phyloP scores from a whole-genome alignment of 2,113 vertebrate genomes.

The Felis chaus region DNA sequence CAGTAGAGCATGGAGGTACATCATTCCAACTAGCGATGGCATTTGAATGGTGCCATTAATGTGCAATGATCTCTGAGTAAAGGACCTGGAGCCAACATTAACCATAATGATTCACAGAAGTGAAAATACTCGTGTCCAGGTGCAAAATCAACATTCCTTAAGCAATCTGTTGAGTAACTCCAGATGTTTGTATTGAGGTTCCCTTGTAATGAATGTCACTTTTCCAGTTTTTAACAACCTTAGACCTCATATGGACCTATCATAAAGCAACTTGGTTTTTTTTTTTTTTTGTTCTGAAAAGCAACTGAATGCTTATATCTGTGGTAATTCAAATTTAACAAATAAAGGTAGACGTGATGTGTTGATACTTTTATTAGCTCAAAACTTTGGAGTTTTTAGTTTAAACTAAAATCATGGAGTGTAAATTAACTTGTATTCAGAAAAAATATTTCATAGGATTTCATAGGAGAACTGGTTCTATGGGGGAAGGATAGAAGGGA shows the following conservation, averaged over 20 bases:
- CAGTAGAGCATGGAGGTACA: background rate
- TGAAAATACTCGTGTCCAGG: slow-evolving; percentile 60
- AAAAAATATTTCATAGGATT: slow-evolving; percentile 5
- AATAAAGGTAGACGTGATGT: background rate
- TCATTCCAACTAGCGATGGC: background rate
- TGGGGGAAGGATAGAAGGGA: slow-evolving; percentile 3
- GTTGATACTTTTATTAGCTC: background rate
- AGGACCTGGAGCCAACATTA: slow-evolving; percentile 49
- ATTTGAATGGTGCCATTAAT: background rate
- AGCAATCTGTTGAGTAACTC: slow-evolving; percentile 73
- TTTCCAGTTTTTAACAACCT: slow-evolving; percentile 47
- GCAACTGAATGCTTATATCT: background rate
- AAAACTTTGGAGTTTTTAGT: slow-evolving; percentile 31
- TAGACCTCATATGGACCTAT: background rate
- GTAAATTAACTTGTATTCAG: slow-evolving; percentile 21
- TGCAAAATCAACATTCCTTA: slow-evolving; percentile 71
- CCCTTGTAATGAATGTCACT: slow-evolving; percentile 40
- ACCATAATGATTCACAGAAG: slow-evolving; percentile 54
- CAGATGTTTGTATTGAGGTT: slow-evolving; percentile 71
- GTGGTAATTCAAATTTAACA: slow-evolving; percentile 10
- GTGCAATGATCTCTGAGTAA: background rate
- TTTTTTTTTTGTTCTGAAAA: slow-evolving; percentile 32
- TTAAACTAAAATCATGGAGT: background rate
- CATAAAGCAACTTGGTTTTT: background rate
- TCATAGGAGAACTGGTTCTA: background rate